phyloP scores from a whole-genome alignment of 2,113 vertebrate genomes.

The Helogale parvula region DNA sequence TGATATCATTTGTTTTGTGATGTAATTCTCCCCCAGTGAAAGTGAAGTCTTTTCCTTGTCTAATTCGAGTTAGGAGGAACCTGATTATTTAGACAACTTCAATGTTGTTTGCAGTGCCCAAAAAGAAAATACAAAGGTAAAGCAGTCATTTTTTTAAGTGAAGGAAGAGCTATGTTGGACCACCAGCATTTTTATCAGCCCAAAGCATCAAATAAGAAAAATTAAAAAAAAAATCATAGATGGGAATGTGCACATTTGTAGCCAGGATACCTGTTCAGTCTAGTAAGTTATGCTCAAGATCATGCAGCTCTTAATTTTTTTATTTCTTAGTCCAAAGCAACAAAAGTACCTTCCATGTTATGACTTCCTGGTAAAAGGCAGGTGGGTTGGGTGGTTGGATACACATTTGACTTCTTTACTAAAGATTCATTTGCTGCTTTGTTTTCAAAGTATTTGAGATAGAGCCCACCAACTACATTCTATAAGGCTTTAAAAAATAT shows the following conservation, averaged over 20 bases:
- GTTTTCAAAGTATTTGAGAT: slow-evolving; percentile 32
- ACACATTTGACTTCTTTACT: neutral
- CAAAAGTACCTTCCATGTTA: neutral
- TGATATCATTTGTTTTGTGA: neutral
- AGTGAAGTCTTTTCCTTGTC: slow-evolving; percentile 9
- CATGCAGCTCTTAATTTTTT: neutral
- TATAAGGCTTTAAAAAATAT: neutral
- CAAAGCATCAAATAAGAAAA: slow-evolving; percentile 31
- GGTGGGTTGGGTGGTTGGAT: neutral
- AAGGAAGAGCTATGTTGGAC: slow-evolving; percentile 31
- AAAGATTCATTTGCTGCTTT: slow-evolving; percentile 6
- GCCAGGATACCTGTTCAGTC: neutral
- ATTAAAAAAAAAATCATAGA: neutral
- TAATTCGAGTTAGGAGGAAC: neutral
- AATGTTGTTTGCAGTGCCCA: neutral
- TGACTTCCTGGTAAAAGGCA: slow-evolving; percentile 27
- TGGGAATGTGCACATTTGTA: neutral
- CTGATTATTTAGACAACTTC: slow-evolving; percentile 27
- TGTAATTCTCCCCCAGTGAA: neutral
- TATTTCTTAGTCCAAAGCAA: slow-evolving; percentile 19
- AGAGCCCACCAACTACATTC: neutral
- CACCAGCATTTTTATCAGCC: neutral
- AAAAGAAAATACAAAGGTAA: neutral
- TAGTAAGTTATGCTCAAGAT: slow-evolving; percentile 23
- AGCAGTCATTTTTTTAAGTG: slow-evolving; percentile 35